These are phyloP conservation scores for Litocranius walleri DNA, from an alignment of 2,113 vertebrate species.

Conservation along the genomic window DNA sequence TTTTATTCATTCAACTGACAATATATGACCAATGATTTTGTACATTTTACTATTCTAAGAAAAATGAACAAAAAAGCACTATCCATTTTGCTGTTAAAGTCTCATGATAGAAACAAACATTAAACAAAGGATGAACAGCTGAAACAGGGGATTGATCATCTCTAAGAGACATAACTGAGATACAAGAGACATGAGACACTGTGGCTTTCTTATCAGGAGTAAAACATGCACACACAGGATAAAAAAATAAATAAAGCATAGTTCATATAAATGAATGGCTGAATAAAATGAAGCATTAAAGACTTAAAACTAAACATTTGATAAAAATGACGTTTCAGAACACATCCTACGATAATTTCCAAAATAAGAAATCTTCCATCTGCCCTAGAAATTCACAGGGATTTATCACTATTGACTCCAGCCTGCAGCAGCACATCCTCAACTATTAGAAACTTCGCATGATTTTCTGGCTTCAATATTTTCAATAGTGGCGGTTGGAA, in stretches of 20 bases:
- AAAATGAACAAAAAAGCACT: background rate
- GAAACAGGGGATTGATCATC: no score
- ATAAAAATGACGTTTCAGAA: slow-evolving; percentile 34
- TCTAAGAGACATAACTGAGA: background rate
- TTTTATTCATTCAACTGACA: background rate
- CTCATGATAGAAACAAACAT: background rate
- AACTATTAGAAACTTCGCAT: background rate
- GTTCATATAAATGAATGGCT: background rate
- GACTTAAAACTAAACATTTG: slow-evolving; percentile 13
- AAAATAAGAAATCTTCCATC: background rate
- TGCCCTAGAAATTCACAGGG: background rate
- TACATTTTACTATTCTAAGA: background rate
- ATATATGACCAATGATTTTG: background rate
- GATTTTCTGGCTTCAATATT: slow-evolving; percentile 23
- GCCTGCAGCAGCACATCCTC: background rate
- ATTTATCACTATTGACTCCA: background rate
- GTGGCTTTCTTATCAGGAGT: background rate
- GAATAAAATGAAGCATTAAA: background rate
- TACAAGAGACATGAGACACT: background rate
- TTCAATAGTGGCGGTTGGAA: background rate
- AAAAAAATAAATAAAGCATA: background rate
- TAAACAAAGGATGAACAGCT: background rate
- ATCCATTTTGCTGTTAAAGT: background rate
- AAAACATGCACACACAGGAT: background rate
- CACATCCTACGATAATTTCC: background rate